A percentile compares a stretch with the other conserved stretches of the same genome.
Evolutionary conservation across 1,140 invertebrate species (phyloP).

Genomic region (Drosophila littoralis): DNA sequence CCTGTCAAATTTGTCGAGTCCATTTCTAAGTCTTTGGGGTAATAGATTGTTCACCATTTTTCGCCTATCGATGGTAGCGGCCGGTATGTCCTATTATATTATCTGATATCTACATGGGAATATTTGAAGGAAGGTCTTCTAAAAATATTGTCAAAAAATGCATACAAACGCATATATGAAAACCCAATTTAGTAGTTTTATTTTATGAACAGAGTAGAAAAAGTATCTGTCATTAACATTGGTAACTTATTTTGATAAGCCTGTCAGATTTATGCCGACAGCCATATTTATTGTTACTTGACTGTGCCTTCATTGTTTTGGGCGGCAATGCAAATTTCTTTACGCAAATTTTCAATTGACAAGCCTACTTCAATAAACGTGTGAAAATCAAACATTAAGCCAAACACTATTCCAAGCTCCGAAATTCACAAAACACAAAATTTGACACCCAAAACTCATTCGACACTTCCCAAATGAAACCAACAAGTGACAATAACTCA

Average conservation of each 20-base stretch:
- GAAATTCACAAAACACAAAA: constrained; percentile 62
- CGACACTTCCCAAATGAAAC: constrained; percentile 51
- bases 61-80: no score
- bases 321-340: constrained; percentile 31
- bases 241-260: neutral
- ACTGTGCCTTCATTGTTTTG: constrained; percentile 29
- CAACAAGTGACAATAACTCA: constrained; percentile 72
- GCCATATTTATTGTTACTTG: constrained; percentile 8
- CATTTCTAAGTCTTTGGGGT: no score
- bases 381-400: constrained; percentile 72
- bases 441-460: constrained; percentile 70
- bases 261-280: no score
- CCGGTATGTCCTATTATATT: no score
- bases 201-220: no score
- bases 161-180: no score
- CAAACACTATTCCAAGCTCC: constrained; percentile 49
- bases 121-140: no score
- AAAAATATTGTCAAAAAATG: no score
- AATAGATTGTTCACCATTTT: no score
- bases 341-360: constrained; percentile 68
- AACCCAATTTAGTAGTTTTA: no score
- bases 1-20: no score
- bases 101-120: no score
- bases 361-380: constrained; percentile 74
- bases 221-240: neutral